These are phyloP conservation scores for Myotis brandtii DNA, from an alignment of 2,113 vertebrate species.

Conservation along the genomic window DNA sequence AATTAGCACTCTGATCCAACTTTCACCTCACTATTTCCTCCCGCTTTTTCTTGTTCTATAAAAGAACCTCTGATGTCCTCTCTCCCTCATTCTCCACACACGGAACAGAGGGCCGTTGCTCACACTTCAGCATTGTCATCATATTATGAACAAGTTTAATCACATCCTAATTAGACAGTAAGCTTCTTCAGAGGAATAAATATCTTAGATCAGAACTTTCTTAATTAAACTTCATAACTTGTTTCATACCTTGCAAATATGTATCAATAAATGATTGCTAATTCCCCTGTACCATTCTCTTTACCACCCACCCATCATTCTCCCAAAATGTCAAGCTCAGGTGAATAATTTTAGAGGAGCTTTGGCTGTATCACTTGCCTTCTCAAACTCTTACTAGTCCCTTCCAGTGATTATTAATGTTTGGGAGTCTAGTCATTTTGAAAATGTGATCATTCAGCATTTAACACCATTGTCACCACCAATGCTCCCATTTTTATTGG, in stretches of 20 bases:
- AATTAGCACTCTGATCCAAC: neutral
- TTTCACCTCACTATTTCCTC: neutral
- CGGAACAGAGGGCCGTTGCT: neutral
- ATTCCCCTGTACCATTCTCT: neutral
- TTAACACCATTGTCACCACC: neutral
- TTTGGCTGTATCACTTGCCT: neutral
- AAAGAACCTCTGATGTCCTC: neutral
- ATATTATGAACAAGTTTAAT: neutral
- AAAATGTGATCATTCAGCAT: neutral
- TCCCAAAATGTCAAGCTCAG: neutral
- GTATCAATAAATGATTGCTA: neutral
- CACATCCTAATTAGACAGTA: neutral
- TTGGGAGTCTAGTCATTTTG: neutral
- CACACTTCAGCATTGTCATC: neutral
- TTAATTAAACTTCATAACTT: conserved; percentile 28
- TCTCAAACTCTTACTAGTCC: neutral
- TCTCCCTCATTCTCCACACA: neutral
- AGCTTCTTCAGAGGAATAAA: neutral
- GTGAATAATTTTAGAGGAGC: neutral
- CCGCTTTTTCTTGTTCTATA: neutral
- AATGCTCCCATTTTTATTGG: neutral
- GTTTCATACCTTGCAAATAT: neutral
- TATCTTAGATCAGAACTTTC: neutral
- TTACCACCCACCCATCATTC: neutral
- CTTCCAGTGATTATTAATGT: neutral